Percentiles rank a stretch among this genome's conserved stretches.
phyloP scores from a whole-genome alignment of 2,113 vertebrate genomes.

The Eptesicus fuscus region DNA sequence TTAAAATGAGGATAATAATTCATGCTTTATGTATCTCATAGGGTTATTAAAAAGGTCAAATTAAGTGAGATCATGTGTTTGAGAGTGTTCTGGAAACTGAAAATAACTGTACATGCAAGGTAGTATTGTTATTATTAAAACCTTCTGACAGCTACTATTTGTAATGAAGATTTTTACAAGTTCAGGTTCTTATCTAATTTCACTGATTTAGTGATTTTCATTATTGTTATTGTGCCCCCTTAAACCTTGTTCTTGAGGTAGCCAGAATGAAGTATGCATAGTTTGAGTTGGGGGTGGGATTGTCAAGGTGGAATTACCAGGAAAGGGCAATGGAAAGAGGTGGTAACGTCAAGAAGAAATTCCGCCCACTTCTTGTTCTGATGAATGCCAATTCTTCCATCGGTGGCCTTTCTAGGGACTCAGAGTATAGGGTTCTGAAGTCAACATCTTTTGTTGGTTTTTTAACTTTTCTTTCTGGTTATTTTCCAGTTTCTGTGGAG shows the following conservation, averaged over 20 bases:
- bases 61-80: background rate
- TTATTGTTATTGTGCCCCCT: background rate
- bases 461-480: background rate
- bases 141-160: background rate
- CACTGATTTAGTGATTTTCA: background rate
- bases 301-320: background rate
- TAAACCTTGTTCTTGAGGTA: background rate
- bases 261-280: background rate
- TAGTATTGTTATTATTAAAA: background rate
- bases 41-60: background rate
- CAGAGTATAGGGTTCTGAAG: background rate
- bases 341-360: background rate
- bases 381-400: background rate
- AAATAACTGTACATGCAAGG: background rate
- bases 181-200: background rate
- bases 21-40: background rate
- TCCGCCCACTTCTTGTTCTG: background rate
- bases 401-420: background rate
- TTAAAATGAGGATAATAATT: background rate
- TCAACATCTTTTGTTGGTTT: background rate
- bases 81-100: background rate
- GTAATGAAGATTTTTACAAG: background rate
- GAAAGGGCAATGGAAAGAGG: background rate
- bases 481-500: conserved; percentile 17
- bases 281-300: background rate